Evolutionary conservation across 2,797 vertebrate genomes (phyloP), one percentile per base, ranked within the genome.

Genomic region (Ceyx erithaca): DNA sequence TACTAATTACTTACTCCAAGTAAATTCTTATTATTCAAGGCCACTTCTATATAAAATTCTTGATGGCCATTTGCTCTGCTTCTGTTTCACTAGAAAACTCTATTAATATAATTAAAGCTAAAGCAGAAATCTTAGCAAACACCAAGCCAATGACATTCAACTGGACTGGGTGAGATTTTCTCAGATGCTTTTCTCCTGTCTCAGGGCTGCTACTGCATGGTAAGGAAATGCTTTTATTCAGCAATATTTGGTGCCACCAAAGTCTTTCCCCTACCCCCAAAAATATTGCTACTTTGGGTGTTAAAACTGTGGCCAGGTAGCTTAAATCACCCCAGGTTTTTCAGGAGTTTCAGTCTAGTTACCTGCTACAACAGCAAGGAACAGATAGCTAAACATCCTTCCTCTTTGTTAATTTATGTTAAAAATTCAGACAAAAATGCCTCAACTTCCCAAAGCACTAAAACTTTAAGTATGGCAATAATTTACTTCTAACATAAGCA

Each of bases 401-500:
- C 25, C 15, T 61, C 41, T 91, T 85, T 46, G 89, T 72, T 59
- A 4, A 57, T 35, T 63, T 62, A 72, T 83, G 23, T 8, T 0
- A 23, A 72, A 45, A 70, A 70, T 33, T 18, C 70, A 82, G 18
- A 28, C 21, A 79, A 89, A 92, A 93, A 81, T 28, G 23, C 63
- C 72, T 79, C 40, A 59, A 49, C 48, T 86, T 85, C 37, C 28
- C n/a, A 89, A 85, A 68, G 25, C 75, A 82, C 49, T 77, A 72
- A 52, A 85, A 87, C 26, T 85, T 92, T 69, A 87, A 86, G 63
- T 63, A 62, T 1, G 4, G 28, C 63, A 85, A 66, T 94, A 84
- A 93, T 72, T 91, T 81, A 59, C 52, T 91, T 57, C 72, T 87
- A 77, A 67, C 41, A 70, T 33, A 73, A 93, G 75, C 48, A 88